A percentile compares a stretch with the other conserved stretches of the same genome.
These are phyloP conservation scores for Frankliniella fusca DNA, from an alignment of 2,888 invertebrate species.

Conservation along the genomic window DNA sequence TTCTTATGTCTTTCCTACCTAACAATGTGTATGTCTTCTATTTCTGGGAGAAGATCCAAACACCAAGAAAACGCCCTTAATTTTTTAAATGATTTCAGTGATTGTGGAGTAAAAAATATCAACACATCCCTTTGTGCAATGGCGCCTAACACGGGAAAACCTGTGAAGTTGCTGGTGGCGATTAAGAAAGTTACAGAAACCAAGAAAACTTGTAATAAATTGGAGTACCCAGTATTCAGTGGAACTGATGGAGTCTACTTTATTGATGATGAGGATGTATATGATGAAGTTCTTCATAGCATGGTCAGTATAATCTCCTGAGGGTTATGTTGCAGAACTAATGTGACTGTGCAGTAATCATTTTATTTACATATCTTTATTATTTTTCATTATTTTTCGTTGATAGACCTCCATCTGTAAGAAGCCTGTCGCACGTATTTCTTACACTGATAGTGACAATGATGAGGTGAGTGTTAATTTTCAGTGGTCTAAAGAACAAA, in stretches of 20 bases:
- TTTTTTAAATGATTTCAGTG: background rate
- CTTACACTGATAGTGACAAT: background rate
- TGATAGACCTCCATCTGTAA: background rate
- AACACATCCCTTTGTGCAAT: background rate
- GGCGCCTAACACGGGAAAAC: background rate
- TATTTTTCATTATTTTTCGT: background rate
- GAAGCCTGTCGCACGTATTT: background rate
- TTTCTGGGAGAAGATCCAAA: too few relatives aligned
- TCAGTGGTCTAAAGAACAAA: background rate
- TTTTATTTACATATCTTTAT: background rate
- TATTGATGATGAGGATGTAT: background rate
- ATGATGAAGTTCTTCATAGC: background rate
- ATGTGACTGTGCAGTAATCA: background rate
- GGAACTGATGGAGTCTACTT: background rate
- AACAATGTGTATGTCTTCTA: too few relatives aligned
- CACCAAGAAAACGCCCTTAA: background rate
- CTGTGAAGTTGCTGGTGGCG: background rate
- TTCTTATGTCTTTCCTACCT: background rate
- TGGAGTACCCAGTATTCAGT: background rate
- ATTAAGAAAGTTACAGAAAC: background rate
- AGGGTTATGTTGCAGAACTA: too few relatives aligned
- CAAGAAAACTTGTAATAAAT: background rate
- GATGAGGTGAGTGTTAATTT: background rate
- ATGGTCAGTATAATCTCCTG: background rate
- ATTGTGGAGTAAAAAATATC: background rate